phyloP scores from a whole-genome alignment of 30 jellyfish, hydroid and myxozoan genomes.

The Mastigias papua region DNA sequence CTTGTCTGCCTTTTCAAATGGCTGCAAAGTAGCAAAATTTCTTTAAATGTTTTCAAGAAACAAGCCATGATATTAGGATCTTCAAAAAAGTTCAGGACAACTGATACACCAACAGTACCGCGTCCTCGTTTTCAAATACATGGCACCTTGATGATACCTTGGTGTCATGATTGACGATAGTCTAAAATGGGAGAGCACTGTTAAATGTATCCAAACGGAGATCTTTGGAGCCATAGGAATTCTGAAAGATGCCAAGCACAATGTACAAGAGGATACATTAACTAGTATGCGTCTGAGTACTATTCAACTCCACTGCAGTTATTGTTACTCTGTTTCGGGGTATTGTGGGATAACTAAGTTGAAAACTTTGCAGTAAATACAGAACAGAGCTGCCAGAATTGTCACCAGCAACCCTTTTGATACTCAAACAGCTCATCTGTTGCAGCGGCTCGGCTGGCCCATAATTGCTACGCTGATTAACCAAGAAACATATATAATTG shows the following conservation, averaged over 20 bases:
- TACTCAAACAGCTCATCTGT: conserved; percentile 17
- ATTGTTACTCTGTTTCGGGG: conserved; percentile 54
- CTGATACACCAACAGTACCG: conserved; percentile 26
- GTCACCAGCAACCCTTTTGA: conserved; percentile 34
- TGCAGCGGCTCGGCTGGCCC: conserved; percentile 23
- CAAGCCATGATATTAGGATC: conserved; percentile 32
- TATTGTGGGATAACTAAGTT: conserved; percentile 19
- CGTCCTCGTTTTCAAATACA: conserved; percentile 23
- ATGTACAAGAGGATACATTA: conserved; percentile 24
- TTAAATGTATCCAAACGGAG: too few relatives aligned
- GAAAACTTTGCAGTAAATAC: conserved; percentile 40
- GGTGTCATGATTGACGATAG: conserved; percentile 9
- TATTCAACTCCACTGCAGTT: conserved; percentile 15
- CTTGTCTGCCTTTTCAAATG: conserved; percentile 41
- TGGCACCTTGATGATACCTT: background rate
- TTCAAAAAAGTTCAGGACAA: conserved; percentile 24
- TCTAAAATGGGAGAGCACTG: too few relatives aligned
- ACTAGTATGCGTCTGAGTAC: conserved; percentile 14
- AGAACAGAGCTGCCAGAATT: conserved; percentile 44
- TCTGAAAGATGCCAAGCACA: conserved; percentile 34
- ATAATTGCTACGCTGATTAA: background rate
- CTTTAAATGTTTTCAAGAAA: background rate
- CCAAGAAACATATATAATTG: conserved; percentile 3
- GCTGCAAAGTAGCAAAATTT: conserved; percentile 14
- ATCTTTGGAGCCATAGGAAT: conserved; percentile 3